Percentiles rank a stretch among this genome's conserved stretches.
phyloP scores from a whole-genome alignment of 1,140 invertebrate genomes.

The Lucilia cuprina region DNA sequence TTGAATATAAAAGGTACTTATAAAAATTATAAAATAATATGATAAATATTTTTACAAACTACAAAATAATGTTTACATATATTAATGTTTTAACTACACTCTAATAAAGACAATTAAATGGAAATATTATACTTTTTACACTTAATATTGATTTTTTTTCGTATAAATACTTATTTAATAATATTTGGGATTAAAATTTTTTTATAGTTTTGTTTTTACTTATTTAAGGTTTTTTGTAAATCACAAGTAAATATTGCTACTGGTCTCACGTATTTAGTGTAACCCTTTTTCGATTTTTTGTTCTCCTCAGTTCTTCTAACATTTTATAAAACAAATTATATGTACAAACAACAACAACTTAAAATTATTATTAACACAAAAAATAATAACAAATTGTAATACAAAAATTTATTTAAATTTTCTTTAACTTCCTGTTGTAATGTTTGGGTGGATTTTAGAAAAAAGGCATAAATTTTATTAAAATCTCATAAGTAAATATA shows the following conservation, averaged over 20 bases:
- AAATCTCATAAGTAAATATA: no score
- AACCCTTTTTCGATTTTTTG: background rate
- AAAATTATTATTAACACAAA: background rate
- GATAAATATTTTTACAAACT: background rate
- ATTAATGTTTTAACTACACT: background rate
- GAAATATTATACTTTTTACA: background rate
- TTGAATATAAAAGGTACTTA: background rate
- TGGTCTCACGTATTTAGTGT: conserved; percentile 10
- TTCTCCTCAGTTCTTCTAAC: background rate
- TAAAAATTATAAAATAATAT: background rate
- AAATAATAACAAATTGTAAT: conserved; percentile 13
- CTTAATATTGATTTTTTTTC: background rate
- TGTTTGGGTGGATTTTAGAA: background rate
- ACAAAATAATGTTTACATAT: background rate
- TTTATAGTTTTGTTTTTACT: background rate
- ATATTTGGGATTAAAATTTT: conserved; percentile 14
- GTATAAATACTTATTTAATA: conserved; percentile 13
- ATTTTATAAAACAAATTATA: conserved; percentile 2
- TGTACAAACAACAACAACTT: conserved; percentile 23
- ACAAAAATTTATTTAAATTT: background rate
- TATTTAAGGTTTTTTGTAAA: conserved; percentile 16
- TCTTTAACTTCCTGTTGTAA: background rate
- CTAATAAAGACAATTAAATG: conserved; percentile 5
- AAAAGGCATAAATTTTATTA: no score
- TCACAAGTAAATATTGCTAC: conserved; percentile 37